These are phyloP conservation scores for Yponomeuta plumbellus DNA, from an alignment of 2,888 invertebrate species.

Conservation along the genomic window DNA sequence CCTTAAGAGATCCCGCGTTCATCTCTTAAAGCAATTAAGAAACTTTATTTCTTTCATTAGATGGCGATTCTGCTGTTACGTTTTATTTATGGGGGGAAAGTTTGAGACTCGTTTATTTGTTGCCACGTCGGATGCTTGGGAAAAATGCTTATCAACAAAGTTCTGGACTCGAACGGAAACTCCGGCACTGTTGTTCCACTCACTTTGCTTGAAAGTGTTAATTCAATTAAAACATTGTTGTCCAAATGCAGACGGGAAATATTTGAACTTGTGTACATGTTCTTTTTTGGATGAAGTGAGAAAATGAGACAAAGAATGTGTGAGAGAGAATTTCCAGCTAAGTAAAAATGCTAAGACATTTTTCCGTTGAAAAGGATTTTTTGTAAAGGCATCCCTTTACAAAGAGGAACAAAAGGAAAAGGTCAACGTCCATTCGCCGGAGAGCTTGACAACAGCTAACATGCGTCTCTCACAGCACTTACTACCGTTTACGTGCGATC, in stretches of 20 bases:
- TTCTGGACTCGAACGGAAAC: slow-evolving; percentile 19
- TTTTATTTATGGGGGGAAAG: slow-evolving; percentile 44
- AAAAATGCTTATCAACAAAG: slow-evolving; percentile 27
- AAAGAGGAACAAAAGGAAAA: slow-evolving; percentile 9
- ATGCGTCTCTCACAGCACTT: slow-evolving; percentile 46
- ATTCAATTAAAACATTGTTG: slow-evolving; percentile 47
- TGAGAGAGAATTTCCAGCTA: neutral
- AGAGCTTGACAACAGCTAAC: slow-evolving; percentile 26
- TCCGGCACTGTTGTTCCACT: slow-evolving; percentile 26
- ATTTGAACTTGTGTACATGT: neutral
- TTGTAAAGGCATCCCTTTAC: slow-evolving; percentile 8
- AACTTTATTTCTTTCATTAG: slow-evolving; percentile 56
- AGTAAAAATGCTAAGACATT: neutral
- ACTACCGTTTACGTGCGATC: slow-evolving; percentile 42
- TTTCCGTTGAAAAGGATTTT: slow-evolving; percentile 7
- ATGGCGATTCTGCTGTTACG: slow-evolving; percentile 38
- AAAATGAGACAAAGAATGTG: neutral
- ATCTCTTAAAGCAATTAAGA: slow-evolving; percentile 51
- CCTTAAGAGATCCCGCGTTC: slow-evolving; percentile 30
- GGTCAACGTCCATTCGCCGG: slow-evolving; percentile 12
- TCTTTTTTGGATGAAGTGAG: neutral
- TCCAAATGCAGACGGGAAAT: slow-evolving; percentile 18
- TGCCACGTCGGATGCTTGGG: slow-evolving; percentile 23
- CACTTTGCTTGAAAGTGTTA: slow-evolving; percentile 42
- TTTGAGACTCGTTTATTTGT: slow-evolving; percentile 31